Evolutionary conservation across 2,113 vertebrate species (phyloP).

Genomic region (Nasalis larvatus): DNA sequence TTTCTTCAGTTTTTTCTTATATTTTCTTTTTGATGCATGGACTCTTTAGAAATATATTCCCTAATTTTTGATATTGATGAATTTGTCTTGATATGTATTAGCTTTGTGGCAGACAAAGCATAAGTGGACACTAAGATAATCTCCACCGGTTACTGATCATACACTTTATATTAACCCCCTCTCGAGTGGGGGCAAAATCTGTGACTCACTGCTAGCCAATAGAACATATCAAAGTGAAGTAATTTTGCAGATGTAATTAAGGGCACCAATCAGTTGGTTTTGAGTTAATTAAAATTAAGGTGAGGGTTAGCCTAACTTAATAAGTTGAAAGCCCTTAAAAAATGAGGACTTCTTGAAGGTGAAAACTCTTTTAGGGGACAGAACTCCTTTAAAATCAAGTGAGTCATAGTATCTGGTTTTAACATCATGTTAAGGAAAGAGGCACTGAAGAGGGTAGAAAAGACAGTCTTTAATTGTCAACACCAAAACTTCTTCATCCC

Average conservation of each 20-base stretch:
- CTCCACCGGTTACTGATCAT: neutral
- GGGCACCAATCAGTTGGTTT: neutral
- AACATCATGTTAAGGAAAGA: too few species aligned
- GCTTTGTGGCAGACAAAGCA: neutral
- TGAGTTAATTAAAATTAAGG: neutral
- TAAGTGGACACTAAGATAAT: neutral
- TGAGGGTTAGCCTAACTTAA: neutral
- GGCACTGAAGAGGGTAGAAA: too few species aligned
- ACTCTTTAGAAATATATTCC: neutral
- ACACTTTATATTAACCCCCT: accelerated
- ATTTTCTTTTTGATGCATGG: neutral
- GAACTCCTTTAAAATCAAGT: neutral
- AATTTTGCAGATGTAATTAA: neutral
- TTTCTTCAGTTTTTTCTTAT: neutral
- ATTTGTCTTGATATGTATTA: neutral
- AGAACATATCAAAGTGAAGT: neutral
- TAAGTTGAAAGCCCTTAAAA: neutral
- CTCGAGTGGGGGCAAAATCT: accelerated
- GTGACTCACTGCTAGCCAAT: neutral
- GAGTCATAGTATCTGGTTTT: too few species aligned
- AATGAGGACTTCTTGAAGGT: neutral
- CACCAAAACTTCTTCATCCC: too few species aligned
- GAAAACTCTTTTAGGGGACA: neutral
- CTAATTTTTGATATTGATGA: neutral
- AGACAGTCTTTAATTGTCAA: too few species aligned